Evolutionary conservation across 1,140 invertebrate species (phyloP).

Genomic region (Apis dorsata): DNA sequence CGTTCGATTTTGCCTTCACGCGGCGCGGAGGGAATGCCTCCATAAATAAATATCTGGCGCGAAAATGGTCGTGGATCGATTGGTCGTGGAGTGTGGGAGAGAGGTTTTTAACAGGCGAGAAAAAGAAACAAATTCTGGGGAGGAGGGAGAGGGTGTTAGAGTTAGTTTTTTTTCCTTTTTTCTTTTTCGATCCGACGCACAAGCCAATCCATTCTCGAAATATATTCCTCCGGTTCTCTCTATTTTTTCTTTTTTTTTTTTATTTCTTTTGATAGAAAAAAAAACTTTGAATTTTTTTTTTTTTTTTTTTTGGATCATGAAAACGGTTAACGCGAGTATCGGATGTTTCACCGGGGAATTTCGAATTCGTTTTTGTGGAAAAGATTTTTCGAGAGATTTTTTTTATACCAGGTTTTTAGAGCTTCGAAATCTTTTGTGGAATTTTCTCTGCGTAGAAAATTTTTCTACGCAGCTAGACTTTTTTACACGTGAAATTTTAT

Average conservation of each 20-base stretch:
- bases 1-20: conserved; percentile 39
- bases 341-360: neutral
- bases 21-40: neutral
- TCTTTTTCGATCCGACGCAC: neutral
- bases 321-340: neutral
- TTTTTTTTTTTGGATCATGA: conserved; percentile 4
- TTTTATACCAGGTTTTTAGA: neutral
- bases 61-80: conserved; percentile 31
- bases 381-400: neutral
- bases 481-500: no score
- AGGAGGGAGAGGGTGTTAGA: neutral
- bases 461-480: no score
- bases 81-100: neutral
- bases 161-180: neutral
- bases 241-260: neutral
- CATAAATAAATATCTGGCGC: conserved; percentile 41
- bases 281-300: conserved; percentile 8
- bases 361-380: neutral
- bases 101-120: conserved; percentile 22
- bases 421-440: neutral
- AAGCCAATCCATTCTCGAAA: conserved; percentile 5
- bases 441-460: neutral
- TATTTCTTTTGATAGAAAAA: neutral
- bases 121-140: conserved; percentile 22
- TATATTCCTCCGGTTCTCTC: neutral